phyloP scores from a whole-genome alignment of 2,888 invertebrate species.

The Portevinia maculata region DNA sequence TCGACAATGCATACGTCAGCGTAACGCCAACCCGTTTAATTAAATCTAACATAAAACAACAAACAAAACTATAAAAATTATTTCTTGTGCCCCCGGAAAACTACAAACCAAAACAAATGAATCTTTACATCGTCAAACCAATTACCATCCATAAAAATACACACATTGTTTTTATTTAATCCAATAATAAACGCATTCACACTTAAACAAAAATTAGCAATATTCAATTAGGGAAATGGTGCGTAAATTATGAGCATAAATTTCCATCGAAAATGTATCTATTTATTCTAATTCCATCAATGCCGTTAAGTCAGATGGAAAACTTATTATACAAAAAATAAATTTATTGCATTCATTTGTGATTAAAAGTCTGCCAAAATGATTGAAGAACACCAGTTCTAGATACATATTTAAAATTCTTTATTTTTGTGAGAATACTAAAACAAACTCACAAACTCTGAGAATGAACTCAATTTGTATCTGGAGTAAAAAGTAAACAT shows the following conservation, averaged over 20 bases:
- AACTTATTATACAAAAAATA: not conserved
- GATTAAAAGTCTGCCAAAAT: slow-evolving; percentile 42
- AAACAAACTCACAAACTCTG: slow-evolving; percentile 17
- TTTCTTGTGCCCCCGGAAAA: slow-evolving; percentile 23
- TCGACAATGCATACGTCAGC: slow-evolving; percentile 27
- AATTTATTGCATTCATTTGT: slow-evolving; percentile 23
- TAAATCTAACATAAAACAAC: slow-evolving; percentile 7
- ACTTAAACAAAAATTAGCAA: slow-evolving; percentile 57
- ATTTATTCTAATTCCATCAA: slow-evolving; percentile 39
- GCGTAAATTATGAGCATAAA: slow-evolving; percentile 51
- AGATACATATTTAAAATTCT: slow-evolving; percentile 16
- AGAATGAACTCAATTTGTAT: slow-evolving; percentile 46
- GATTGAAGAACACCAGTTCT: slow-evolving; percentile 49
- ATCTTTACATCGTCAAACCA: slow-evolving; percentile 34
- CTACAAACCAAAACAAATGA: slow-evolving; percentile 33
- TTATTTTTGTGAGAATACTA: not conserved
- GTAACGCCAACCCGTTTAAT: slow-evolving; percentile 31
- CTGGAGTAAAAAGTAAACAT: slow-evolving; percentile 66
- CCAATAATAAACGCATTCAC: slow-evolving; percentile 62
- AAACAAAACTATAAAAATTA: slow-evolving; percentile 42
- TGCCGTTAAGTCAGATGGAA: not conserved
- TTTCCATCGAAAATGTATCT: slow-evolving; percentile 38
- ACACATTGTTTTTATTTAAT: not conserved
- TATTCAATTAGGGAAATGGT: slow-evolving; percentile 51
- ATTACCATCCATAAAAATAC: slow-evolving; percentile 16